Evolutionary conservation across 2,888 invertebrate genomes (phyloP).

Genomic region (Eugnorisma glareosa): DNA sequence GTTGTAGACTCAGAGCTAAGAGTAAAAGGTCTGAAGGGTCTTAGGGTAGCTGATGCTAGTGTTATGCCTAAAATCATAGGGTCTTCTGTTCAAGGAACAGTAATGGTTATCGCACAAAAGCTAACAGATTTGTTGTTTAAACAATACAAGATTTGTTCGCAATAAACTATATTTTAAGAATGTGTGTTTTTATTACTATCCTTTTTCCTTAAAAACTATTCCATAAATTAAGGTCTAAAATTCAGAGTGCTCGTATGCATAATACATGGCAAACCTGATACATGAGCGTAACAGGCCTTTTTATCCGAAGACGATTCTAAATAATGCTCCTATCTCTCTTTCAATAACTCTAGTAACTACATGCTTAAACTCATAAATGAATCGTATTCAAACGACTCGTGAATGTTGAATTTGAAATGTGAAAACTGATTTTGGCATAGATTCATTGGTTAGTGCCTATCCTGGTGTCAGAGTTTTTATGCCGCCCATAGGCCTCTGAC

Average conservation of each 20-base stretch:
- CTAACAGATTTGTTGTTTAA: constrained; percentile 52
- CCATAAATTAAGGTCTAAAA: neutral
- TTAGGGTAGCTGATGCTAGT: constrained; percentile 93
- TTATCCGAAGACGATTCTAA: neutral
- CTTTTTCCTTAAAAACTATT: neutral
- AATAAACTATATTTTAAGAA: constrained; percentile 14
- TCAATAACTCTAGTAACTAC: neutral
- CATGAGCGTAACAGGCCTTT: neutral
- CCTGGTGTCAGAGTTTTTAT: too few species aligned
- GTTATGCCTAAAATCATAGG: constrained; percentile 92
- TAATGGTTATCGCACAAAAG: constrained; percentile 94
- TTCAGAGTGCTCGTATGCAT: neutral
- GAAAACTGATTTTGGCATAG: too few species aligned
- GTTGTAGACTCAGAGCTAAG: constrained; percentile 92
- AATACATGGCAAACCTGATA: neutral
- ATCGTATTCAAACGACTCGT: neutral
- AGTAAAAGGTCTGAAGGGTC: constrained; percentile 91
- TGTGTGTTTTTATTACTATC: neutral
- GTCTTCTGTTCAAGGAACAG: constrained; percentile 92
- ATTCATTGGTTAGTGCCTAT: too few species aligned
- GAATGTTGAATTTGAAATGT: too few species aligned
- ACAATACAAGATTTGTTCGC: constrained; percentile 26
- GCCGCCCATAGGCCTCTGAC: too few species aligned
- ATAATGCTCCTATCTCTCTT: neutral
- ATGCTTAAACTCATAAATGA: neutral